Percentiles rank a stretch among this genome's conserved stretches.
These are phyloP conservation scores for Drosophila lacteicornis DNA, from an alignment of 1,140 invertebrate genomes.

Conservation along the genomic window DNA sequence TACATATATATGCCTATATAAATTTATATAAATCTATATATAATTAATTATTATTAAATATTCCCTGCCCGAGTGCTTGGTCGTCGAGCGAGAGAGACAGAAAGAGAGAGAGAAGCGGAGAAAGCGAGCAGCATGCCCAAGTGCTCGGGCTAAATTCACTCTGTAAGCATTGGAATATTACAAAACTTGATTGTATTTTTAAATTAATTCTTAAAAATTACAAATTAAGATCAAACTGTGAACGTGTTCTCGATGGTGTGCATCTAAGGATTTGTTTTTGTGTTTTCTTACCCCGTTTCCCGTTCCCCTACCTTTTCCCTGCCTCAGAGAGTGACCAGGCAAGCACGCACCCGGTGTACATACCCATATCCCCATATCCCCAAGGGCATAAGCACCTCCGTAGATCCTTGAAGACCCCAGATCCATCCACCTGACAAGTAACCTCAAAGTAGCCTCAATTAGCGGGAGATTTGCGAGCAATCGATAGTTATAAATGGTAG, in stretches of 20 bases:
- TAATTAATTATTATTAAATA: conserved; percentile 23
- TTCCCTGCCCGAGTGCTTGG: conserved; percentile 21
- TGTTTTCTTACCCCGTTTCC: conserved; percentile 18
- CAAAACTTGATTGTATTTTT: conserved; percentile 79
- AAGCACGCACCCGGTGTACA: conserved; percentile 8
- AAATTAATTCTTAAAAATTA: conserved; percentile 80
- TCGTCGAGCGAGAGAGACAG: too few relatives aligned
- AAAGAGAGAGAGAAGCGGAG: too few relatives aligned
- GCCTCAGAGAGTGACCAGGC: background rate
- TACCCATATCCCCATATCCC: background rate
- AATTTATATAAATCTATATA: conserved; percentile 32
- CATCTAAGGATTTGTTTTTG: conserved; percentile 69
- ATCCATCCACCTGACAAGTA: conserved; percentile 28
- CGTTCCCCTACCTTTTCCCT: background rate
- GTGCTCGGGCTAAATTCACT: conserved; percentile 17
- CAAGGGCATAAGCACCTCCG: background rate
- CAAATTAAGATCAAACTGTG: conserved; percentile 58
- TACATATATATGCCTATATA: conserved; percentile 34
- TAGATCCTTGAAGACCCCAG: background rate
- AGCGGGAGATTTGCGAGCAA: background rate
- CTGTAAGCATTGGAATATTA: conserved; percentile 29
- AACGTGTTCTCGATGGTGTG: conserved; percentile 41
- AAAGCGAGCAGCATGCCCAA: background rate
- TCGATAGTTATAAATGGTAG: background rate
- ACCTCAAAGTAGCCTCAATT: conserved; percentile 1